Conservation (phyloP, 2,797 vertebrate species). For the Coccyzus lansbergi region DNA sequence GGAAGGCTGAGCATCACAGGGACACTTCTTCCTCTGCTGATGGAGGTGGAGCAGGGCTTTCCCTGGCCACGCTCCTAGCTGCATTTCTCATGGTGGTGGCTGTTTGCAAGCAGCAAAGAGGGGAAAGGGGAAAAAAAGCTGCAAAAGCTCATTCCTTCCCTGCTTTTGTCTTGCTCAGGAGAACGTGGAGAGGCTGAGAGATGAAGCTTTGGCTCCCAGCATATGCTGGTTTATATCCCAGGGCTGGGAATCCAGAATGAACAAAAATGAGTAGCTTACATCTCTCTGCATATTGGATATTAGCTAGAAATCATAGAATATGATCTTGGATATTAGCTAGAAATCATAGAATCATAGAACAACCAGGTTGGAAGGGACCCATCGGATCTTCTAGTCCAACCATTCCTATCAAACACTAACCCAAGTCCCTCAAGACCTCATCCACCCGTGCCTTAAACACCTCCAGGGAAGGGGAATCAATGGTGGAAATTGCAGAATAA, state of each 20-base stretch:
- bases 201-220: not conserved
- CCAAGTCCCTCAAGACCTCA: no score
- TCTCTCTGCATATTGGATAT: fast-evolving
- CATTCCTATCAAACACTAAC: no score
- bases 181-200: fast-evolving
- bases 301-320: no score
- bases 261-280: not conserved
- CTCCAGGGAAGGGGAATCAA: no score
- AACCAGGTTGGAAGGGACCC: no score
- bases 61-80: not conserved
- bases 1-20: fast-evolving
- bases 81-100: not conserved
- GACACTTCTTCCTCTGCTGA: fast-evolving
- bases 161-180: not conserved
- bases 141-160: not conserved
- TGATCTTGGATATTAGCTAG: no score
- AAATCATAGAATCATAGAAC: no score
- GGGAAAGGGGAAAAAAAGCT: not conserved
- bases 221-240: fast-evolving
- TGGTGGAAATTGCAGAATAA: not conserved
- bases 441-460: no score
- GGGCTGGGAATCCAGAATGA: not conserved
- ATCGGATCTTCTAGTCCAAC: no score
- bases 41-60: not conserved
- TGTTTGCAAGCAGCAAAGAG: no score